These are phyloP conservation scores for Leuciscus idus DNA, from an alignment of 2,113 vertebrate genomes.

Conservation along the genomic window DNA sequence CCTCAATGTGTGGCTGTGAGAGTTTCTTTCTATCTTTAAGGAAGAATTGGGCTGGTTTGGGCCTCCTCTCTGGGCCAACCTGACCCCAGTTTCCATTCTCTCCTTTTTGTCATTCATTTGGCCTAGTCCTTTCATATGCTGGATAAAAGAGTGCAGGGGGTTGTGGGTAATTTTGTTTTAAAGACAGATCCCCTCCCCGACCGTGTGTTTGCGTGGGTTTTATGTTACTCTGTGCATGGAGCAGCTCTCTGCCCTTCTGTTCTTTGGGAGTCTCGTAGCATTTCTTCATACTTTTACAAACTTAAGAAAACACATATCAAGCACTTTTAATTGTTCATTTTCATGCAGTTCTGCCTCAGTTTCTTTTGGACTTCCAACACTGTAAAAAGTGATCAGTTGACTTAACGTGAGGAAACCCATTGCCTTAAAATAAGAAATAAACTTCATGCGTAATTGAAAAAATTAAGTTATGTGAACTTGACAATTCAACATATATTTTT, in stretches of 20 bases:
- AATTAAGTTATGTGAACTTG: no score
- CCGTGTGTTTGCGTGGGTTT: slow-evolving; percentile 66
- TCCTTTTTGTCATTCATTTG: slow-evolving; percentile 82
- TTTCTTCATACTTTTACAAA: slow-evolving; percentile 19
- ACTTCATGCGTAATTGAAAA: no score
- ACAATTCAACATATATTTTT: no score
- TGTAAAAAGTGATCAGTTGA: no score
- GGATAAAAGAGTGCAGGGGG: slow-evolving; percentile 77
- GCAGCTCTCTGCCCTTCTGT: slow-evolving; percentile 28
- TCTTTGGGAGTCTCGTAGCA: background rate
- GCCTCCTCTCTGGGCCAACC: slow-evolving; percentile 63
- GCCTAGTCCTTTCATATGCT: slow-evolving; percentile 82
- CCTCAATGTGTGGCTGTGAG: slow-evolving; percentile 71
- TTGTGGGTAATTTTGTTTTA: slow-evolving; percentile 78
- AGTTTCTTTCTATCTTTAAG: slow-evolving; percentile 55
- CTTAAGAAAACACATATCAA: background rate
- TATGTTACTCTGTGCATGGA: slow-evolving; percentile 65
- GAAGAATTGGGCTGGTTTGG: slow-evolving; percentile 54
- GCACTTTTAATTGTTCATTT: background rate
- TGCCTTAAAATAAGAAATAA: no score
- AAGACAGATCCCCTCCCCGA: slow-evolving; percentile 70
- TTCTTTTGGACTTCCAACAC: background rate
- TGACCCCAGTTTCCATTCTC: slow-evolving; percentile 71
- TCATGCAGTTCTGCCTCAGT: background rate
- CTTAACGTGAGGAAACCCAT: no score